These are phyloP conservation scores for Sebastes elongatus DNA, from an alignment of 2,797 vertebrate species.

Conservation along the genomic window DNA sequence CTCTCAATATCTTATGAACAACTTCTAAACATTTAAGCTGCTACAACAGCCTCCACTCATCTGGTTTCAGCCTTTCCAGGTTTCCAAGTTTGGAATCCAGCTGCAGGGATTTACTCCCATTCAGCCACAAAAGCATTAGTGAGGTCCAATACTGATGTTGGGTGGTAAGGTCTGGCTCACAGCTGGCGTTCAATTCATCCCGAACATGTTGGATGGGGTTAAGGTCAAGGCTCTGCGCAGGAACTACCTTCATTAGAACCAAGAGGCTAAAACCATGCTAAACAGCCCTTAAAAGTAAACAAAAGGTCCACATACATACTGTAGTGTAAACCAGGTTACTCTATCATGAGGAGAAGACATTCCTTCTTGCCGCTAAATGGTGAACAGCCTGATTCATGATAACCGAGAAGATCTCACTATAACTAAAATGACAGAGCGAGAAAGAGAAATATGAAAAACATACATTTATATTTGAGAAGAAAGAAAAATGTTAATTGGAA, in stretches of 20 bases:
- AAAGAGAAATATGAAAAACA: slow-evolving; percentile 8
- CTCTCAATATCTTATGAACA: not conserved
- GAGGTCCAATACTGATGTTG: slow-evolving; percentile 12
- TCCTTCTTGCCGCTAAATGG: not conserved
- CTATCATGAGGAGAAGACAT: not conserved
- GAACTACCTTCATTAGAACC: not conserved
- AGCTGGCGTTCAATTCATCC: not conserved
- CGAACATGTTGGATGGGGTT: not conserved
- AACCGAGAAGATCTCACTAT: not conserved
- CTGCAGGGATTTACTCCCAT: slow-evolving; percentile 25
- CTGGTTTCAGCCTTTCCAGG: not conserved
- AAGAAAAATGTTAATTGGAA: slow-evolving; percentile 38
- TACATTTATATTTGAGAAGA: slow-evolving; percentile 6
- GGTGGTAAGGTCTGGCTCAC: not conserved
- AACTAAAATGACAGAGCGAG: not conserved
- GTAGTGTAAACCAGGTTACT: not conserved
- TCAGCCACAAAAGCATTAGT: slow-evolving; percentile 8
- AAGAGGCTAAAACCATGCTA: not conserved
- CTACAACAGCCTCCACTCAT: not conserved
- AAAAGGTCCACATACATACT: not conserved
- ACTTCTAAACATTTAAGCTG: not conserved
- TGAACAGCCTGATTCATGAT: not conserved
- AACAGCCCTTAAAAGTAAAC: not conserved
- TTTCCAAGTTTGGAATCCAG: not conserved
- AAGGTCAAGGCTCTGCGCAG: not conserved